A percentile compares a stretch with the other conserved stretches of the same genome.
These are phyloP conservation scores for Ectobius pallidus DNA, from an alignment of 2,888 invertebrate species.

Conservation along the genomic window DNA sequence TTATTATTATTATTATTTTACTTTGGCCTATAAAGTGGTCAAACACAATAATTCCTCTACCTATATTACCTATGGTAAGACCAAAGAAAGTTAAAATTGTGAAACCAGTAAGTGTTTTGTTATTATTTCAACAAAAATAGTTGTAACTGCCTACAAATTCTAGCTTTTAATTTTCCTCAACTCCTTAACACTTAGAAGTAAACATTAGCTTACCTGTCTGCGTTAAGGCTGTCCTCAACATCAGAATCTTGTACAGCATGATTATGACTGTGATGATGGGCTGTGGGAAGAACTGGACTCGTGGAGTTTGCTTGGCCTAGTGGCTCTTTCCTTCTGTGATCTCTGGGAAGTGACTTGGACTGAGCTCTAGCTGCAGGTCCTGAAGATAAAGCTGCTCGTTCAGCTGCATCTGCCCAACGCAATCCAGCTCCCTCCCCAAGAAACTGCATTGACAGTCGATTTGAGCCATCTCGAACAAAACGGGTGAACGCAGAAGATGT, in stretches of 20 bases:
- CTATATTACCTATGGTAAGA: too few species aligned
- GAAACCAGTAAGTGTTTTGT: too few species aligned
- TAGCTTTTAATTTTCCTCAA: too few species aligned
- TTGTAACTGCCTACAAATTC: too few species aligned
- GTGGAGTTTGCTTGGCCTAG: constrained; percentile 76
- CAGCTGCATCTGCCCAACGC: constrained; percentile 86
- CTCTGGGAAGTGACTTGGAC: constrained; percentile 75
- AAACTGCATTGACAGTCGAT: constrained; percentile 85
- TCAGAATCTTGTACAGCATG: constrained; percentile 39
- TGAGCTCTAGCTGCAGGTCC: constrained; percentile 43
- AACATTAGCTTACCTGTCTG: constrained; percentile 36
- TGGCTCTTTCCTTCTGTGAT: constrained; percentile 79
- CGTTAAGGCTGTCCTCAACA: constrained; percentile 33
- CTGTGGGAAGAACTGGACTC: constrained; percentile 8
- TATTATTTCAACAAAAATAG: too few species aligned
- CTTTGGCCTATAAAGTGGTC: too few species aligned
- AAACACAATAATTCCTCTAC: too few species aligned
- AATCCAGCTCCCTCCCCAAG: constrained; percentile 75
- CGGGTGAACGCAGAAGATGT: constrained; percentile 29
- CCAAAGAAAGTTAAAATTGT: too few species aligned
- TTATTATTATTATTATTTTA: too few species aligned
- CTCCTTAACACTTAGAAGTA: too few species aligned
- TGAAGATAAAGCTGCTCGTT: constrained; percentile 59
- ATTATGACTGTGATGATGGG: constrained; percentile 13
- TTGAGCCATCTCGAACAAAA: constrained; percentile 64